Evolutionary conservation across 2,888 invertebrate genomes (phyloP).

Genomic region (Catonia carolina): DNA sequence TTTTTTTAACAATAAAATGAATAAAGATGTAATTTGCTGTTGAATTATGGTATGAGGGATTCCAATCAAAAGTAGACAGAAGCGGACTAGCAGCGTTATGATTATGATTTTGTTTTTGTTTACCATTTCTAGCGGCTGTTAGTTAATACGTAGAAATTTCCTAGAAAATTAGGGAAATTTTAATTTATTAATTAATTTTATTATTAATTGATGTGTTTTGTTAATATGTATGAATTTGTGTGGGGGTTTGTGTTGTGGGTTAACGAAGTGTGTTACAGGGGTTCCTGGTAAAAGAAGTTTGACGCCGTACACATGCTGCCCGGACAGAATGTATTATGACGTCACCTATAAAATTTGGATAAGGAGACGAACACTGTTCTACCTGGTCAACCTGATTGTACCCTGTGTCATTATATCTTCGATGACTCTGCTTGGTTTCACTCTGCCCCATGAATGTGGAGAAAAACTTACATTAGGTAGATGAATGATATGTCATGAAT

Average conservation of each 20-base stretch:
- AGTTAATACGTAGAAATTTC: neutral
- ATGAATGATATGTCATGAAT: neutral
- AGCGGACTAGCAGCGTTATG: too few relatives aligned
- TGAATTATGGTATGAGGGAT: too few relatives aligned
- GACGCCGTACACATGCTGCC: slow-evolving; percentile 86
- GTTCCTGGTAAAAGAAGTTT: slow-evolving; percentile 89
- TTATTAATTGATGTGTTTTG: too few relatives aligned
- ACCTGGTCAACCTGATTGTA: slow-evolving; percentile 99
- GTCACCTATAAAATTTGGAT: slow-evolving; percentile 97
- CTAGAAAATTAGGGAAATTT: slow-evolving; percentile 2
- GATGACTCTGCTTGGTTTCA: slow-evolving; percentile 97
- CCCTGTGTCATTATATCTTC: slow-evolving; percentile 98
- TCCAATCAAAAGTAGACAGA: too few relatives aligned
- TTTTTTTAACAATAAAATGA: too few relatives aligned
- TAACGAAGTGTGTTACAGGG: slow-evolving; percentile 48
- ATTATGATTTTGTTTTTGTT: too few relatives aligned
- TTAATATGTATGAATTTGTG: too few relatives aligned
- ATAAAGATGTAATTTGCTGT: too few relatives aligned
- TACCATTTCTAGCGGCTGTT: slow-evolving; percentile 6
- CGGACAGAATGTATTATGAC: slow-evolving; percentile 82
- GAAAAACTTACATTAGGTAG: slow-evolving; percentile 92
- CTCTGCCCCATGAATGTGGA: slow-evolving; percentile 95
- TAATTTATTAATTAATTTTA: too few relatives aligned
- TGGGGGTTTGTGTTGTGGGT: slow-evolving; percentile 22
- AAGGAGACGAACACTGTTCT: slow-evolving; percentile 91